Base-by-base conservation (phyloP, 2,113 vertebrate species). In the Tetraodon nigroviridis region DNA sequence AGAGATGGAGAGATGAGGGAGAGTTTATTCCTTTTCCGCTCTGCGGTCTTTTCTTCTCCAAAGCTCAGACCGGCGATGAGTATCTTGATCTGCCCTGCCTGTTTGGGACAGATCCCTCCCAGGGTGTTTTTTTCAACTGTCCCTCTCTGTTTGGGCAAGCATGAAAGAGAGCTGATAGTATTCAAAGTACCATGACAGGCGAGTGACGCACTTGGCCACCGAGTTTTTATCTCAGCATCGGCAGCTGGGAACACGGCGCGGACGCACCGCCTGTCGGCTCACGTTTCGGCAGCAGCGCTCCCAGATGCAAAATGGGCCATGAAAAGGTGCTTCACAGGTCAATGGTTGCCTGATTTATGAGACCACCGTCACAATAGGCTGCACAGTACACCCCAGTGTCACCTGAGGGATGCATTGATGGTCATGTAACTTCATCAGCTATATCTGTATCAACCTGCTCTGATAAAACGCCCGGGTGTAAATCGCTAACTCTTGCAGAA, bases 111-210 rank as follows among this genome's bases (percentile, higher is more conserved):
- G 65, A 67, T 82, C 81, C 73, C 58, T 78, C 79, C 80, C 86
- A 21, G 60, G 73, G 73, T 76, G 73, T 76, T 70, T 79, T 78
- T 85, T 71, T 73, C 68, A 64, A 75, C 71, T 69, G 76, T 61
- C 71, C 60, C 67, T 67, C 75, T 66, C 58, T 85, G 85, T 86
- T 89, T 87, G 79, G 61, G 71, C 78, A 51, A 69, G 68, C 75
- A 75, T 87, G 64, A 89, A 88, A 89, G 81, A 63, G 55, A 76
- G 53, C 75, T 80, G 89, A 89, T 86, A 81, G 83, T 55, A 80
- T 84, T 86, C 85, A 86, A 83, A 87, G 84, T 63, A 60, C 61
- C 69, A 69, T 65, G 73, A 75, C 84, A 74, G 79, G 70, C 61
- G 67, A 81, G 74, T 90, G 88, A 90, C 86, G 84, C 87, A 89